Evolutionary conservation across 2,113 vertebrate species (phyloP).

Genomic region (Tor tambroides): DNA sequence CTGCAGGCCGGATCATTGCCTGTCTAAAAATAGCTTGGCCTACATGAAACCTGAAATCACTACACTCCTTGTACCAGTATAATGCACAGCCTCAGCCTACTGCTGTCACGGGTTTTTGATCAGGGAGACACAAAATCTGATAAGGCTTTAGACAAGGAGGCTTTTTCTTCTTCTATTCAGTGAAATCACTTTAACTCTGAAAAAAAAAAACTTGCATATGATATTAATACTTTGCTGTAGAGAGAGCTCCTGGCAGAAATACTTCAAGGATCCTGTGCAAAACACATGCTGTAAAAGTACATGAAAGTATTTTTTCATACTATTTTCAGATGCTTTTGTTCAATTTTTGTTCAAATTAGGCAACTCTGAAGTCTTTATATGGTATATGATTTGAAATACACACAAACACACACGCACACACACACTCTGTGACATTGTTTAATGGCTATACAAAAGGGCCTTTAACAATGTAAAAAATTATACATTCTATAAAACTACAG

Average conservation of each 20-base stretch:
- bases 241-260: neutral
- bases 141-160: slow-evolving; percentile 64
- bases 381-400: no score
- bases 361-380: no score
- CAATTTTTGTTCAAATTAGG: no score
- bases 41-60: slow-evolving; percentile 34
- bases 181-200: slow-evolving; percentile 61
- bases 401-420: no score
- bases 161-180: slow-evolving; percentile 45
- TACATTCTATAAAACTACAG: no score
- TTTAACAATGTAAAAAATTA: no score
- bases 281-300: no score
- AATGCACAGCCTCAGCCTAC: slow-evolving; percentile 63
- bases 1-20: slow-evolving; percentile 35
- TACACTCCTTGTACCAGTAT: slow-evolving; percentile 52
- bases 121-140: slow-evolving; percentile 61
- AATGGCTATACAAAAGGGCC: no score
- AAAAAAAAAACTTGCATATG: slow-evolving; percentile 53
- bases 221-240: slow-evolving; percentile 62
- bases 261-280: no score
- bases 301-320: no score
- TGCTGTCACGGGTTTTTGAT: slow-evolving; percentile 73
- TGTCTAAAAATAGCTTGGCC: slow-evolving; percentile 62
- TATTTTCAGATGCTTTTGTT: no score
- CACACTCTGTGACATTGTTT: no score